Percentiles rank a stretch among this genome's conserved stretches.
Conservation (phyloP, 37 sponge, comb jelly and placozoan genomes). For the Trichoplax adhaerens region DNA sequence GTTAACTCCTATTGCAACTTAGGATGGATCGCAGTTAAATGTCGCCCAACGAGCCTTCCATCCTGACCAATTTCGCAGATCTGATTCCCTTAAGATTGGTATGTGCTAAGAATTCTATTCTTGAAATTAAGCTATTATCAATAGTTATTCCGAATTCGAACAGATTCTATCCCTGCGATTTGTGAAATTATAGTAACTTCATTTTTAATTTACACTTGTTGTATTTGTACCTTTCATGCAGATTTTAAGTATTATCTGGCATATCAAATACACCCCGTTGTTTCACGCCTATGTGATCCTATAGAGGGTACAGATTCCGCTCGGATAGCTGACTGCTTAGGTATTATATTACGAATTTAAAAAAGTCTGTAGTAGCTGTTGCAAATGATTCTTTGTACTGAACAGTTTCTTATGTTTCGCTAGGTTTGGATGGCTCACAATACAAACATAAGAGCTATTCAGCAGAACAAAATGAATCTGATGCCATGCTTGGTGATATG, state of each 20-base stretch:
- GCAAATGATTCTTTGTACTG: not conserved
- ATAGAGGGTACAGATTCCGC: conserved; percentile 70
- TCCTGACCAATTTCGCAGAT: conserved; percentile 42
- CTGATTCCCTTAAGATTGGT: conserved; percentile 26
- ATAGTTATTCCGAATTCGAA: not conserved
- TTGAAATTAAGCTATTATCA: conserved; percentile 3
- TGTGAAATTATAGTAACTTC: no score
- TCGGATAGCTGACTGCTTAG: conserved; percentile 59
- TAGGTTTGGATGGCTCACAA: conserved; percentile 3
- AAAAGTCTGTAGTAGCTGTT: not conserved
- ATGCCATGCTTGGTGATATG: conserved; percentile 4
- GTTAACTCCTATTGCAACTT: conserved; percentile 2
- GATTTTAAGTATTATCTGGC: conserved; percentile 65
- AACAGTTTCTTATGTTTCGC: conserved; percentile 19
- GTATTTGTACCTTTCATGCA: conserved; percentile 2
- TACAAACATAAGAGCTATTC: not conserved
- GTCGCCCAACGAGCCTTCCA: conserved; percentile 68
- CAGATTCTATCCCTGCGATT: not conserved
- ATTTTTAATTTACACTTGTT: not conserved
- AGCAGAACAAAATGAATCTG: not conserved
- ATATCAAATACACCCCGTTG: conserved; percentile 69
- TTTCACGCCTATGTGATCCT: conserved; percentile 76
- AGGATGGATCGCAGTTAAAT: conserved; percentile 12
- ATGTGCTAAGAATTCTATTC: not conserved
- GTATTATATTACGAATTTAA: conserved; percentile 4